Percentiles rank a stretch among this genome's conserved stretches.
phyloP scores from a whole-genome alignment of 2,888 invertebrate genomes.

The Lysandra bellargus region DNA sequence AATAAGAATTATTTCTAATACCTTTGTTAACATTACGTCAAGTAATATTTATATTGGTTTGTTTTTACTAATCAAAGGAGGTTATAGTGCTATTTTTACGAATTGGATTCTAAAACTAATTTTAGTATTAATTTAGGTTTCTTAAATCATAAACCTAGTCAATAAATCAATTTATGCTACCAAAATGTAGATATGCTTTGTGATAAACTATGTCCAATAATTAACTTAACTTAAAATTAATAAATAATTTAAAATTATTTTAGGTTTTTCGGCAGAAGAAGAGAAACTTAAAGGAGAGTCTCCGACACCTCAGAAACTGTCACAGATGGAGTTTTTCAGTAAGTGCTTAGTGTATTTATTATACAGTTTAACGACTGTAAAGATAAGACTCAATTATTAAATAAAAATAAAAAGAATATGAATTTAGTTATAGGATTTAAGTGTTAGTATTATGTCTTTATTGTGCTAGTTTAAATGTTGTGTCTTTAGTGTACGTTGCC shows the following conservation, averaged over 20 bases:
- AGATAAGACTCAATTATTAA: background rate
- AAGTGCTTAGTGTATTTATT: background rate
- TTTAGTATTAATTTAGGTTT: background rate
- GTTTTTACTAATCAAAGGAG: background rate
- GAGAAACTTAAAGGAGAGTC: conserved; percentile 20
- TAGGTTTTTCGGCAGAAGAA: conserved; percentile 20
- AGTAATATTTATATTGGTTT: background rate
- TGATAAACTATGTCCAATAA: background rate
- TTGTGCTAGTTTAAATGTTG: too few relatives aligned
- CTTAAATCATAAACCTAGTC: too few relatives aligned
- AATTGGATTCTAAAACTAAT: background rate
- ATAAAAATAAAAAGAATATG: background rate
- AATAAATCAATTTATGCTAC: too few relatives aligned
- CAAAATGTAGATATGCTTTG: too few relatives aligned
- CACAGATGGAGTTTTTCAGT: conserved; percentile 26
- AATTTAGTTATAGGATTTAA: too few relatives aligned
- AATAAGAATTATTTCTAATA: conserved; percentile 7
- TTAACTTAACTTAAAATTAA: background rate
- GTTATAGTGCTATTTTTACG: background rate
- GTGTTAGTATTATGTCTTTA: too few relatives aligned
- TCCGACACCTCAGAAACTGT: conserved; percentile 16
- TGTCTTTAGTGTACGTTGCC: too few relatives aligned
- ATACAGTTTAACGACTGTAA: background rate
- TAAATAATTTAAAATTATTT: background rate
- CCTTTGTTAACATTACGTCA: conserved; percentile 1